Base-by-base conservation (phyloP, 2,888 invertebrate genomes). In the Lasioglossum zephyrum region DNA sequence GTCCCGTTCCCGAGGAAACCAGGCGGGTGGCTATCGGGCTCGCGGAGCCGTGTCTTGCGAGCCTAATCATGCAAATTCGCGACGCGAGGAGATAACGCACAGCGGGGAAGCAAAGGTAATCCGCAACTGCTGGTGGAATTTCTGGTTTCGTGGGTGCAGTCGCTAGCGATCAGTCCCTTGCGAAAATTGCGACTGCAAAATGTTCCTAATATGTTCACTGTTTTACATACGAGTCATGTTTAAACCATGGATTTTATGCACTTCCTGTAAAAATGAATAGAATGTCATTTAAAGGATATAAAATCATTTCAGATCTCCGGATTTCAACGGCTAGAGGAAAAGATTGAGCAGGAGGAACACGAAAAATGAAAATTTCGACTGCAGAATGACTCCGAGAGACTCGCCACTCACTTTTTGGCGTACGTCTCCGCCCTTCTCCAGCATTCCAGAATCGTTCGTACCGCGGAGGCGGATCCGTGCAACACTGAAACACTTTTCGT, bases 51-150 rank as follows among this genome's bases (percentile, higher is more conserved):
- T 31, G 69, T 70, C 49, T 63, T 47, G 31, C 5, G 31, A 63
- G 74, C 74, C 73, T 69, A 79, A 79, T 79, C 77, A 60, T 85
- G 82, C 57, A 82, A 85, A 87, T 83, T 79, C 77, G 47, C 39
- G 13, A 41, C 5, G 66, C 66, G 66, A 69, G 63, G 18, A 39
- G 79, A 66, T 73, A 80, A 70, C 60, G n/a, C 69, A 36, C 16
- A 18, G 9, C 66, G 44, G 69, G 18, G 63, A 5, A n/a, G 36
- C 60, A 26, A 72, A 69, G 26, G 60, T 81, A 79, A 79, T 49
- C 26, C 79, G 66, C 31, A 78, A 39, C 49, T 57, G 47, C 11
- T 36, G 18, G 36, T 73, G 26, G 78, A 84, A 76, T 47, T 39
- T 75, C 66, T 72, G 66, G 36, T 81, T 78, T 66, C 63, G 13